A percentile compares a stretch with the other conserved stretches of the same genome.
Evolutionary conservation across 2,797 vertebrate species (phyloP).

Genomic region (Pagetopsis macropterus): DNA sequence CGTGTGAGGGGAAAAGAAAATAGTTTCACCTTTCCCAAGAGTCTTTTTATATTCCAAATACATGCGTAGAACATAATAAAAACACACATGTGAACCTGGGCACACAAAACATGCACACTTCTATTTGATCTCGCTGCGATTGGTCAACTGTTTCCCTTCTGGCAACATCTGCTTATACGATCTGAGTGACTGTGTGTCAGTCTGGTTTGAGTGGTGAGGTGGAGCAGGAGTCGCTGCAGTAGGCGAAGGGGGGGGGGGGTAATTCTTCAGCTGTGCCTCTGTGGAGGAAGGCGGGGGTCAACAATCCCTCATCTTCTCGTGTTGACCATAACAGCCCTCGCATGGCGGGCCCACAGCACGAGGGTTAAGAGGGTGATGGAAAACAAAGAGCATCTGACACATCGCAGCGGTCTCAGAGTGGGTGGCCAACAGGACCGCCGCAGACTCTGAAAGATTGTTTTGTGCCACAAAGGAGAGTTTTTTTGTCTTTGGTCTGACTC

Average conservation of each 20-base stretch:
- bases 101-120: slow-evolving; percentile 38
- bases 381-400: slow-evolving; percentile 68
- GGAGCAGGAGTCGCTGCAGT: slow-evolving; percentile 29
- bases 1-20: slow-evolving; percentile 23
- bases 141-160: slow-evolving; percentile 25
- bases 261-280: slow-evolving; percentile 33
- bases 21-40: slow-evolving; percentile 26
- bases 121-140: slow-evolving; percentile 45
- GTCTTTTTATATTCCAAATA: slow-evolving; percentile 29
- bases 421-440: slow-evolving; percentile 59
- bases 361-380: slow-evolving; percentile 60
- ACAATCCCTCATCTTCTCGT: slow-evolving; percentile 51
- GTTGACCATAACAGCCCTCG: slow-evolving; percentile 45
- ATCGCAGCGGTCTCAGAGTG: slow-evolving; percentile 59
- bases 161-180: slow-evolving; percentile 69
- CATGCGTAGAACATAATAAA: slow-evolving; percentile 43
- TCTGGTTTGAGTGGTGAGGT: slow-evolving; percentile 34
- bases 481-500: slow-evolving; percentile 6
- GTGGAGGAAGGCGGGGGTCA: slow-evolving; percentile 43
- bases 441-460: slow-evolving; percentile 35
- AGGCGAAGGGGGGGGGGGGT: slow-evolving; percentile 19
- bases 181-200: slow-evolving; percentile 48
- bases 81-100: slow-evolving; percentile 42
- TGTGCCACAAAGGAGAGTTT: slow-evolving; percentile 28
- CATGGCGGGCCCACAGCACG: slow-evolving; percentile 24